phyloP scores from a whole-genome alignment of 2,113 vertebrate species.

The Dunckerocampus dactyliophorus region DNA sequence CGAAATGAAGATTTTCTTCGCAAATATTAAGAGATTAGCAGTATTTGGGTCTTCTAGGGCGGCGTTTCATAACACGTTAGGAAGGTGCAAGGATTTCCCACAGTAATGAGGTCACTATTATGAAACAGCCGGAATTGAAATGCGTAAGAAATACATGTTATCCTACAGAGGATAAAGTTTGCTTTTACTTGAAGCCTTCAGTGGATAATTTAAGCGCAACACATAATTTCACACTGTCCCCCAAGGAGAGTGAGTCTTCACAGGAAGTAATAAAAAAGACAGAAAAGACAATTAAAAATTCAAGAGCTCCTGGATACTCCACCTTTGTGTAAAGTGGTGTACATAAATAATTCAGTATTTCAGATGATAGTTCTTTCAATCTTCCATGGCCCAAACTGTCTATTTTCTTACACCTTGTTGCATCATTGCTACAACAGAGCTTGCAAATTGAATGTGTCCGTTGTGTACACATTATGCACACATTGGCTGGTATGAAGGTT shows the following conservation, averaged over 20 bases:
- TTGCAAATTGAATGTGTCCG: background rate
- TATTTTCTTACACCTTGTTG: conserved; percentile 26
- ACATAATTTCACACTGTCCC: background rate
- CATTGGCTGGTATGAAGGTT: too few relatives aligned
- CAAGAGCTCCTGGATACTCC: conserved; percentile 26
- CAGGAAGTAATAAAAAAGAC: conserved; percentile 34
- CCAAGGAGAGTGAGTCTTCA: conserved; percentile 5
- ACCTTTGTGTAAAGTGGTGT: conserved; percentile 43
- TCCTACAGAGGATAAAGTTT: background rate
- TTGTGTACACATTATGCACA: background rate
- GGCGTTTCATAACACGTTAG: background rate
- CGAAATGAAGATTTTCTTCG: too few relatives aligned
- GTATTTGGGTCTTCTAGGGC: background rate
- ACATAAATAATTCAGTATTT: conserved; percentile 46
- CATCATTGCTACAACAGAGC: conserved; percentile 8
- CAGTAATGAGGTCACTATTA: conserved; percentile 17
- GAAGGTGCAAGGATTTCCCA: conserved; percentile 3
- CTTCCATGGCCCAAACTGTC: conserved; percentile 6
- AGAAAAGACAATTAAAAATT: conserved; percentile 48
- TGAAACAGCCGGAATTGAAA: conserved; percentile 5
- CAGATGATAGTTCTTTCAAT: conserved; percentile 38
- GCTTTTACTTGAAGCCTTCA: background rate
- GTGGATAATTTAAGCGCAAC: conserved; percentile 6
- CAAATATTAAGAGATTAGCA: too few relatives aligned
- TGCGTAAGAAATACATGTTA: background rate